Base-by-base conservation (phyloP, 2,888 invertebrate species). In the Monopis laevigella region DNA sequence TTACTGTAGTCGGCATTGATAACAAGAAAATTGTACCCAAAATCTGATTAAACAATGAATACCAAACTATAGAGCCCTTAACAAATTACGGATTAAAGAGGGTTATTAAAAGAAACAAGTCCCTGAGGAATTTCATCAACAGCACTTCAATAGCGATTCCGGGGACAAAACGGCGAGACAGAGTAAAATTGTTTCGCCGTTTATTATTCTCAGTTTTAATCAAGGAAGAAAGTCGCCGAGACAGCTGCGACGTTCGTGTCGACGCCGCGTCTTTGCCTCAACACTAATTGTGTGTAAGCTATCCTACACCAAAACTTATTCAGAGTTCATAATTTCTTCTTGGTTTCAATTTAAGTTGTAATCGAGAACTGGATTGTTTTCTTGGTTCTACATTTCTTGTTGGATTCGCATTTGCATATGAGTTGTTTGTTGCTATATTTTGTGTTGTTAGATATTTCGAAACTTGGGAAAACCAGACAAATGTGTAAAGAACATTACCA, bases 131-230 rank as follows among this genome's bases (percentile, higher is more conserved):
- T 40, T 40, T 40, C 29, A 40, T 39, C 28, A 40, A 29, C 18
- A 12, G 58, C 50, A 56, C 58, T 65, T 63, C 62, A 65, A 69
- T 71, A 71, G 69, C 66, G 53, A 55, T 54, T 21, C 18, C 51
- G 52, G 51, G 52, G 52, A 51, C 57, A 56, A 39, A 46, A 18
- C 29, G 40, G 39, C 28, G 47, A 57, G 56, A 54, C 59, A 58
- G 53, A 54, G 59, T 59, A 62, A 70, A 69, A 72, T 71, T 72
- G 68, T 74, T 71, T 69, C 65, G 58, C 57, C 67, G 68, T 72
- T 74, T 71, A 74, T 73, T 74, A 75, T 75, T 69, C 66, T 57
- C 55, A 66, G 67, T 74, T 77, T 77, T 77, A 77, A 77, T 77
- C 73, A 77, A 74, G 71, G 63, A 64, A 64, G 64, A 63, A 52